phyloP scores from a whole-genome alignment of 2,113 vertebrate genomes.

The Saiga tatarica region DNA sequence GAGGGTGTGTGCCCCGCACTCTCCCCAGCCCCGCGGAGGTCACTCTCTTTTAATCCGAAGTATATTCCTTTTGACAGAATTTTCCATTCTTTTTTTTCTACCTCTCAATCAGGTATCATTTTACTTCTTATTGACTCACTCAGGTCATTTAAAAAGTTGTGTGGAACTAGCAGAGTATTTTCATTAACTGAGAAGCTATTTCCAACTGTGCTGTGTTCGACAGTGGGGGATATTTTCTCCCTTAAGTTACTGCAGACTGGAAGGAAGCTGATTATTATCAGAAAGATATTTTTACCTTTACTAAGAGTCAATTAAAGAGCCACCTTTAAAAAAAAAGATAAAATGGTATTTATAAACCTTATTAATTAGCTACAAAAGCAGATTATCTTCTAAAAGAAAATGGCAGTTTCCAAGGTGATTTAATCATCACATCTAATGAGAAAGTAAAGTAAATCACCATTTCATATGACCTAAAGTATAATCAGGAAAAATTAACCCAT shows the following conservation, averaged over 20 bases:
- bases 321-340: neutral
- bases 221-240: neutral
- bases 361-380: slow-evolving; percentile 61
- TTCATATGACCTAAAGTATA: slow-evolving; percentile 12
- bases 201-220: neutral
- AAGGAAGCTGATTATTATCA: slow-evolving; percentile 50
- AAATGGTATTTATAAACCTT: slow-evolving; percentile 54
- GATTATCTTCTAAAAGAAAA: slow-evolving; percentile 58
- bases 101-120: neutral
- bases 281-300: slow-evolving; percentile 45
- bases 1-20: no score
- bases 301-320: slow-evolving; percentile 31
- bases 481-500: slow-evolving; percentile 34
- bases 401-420: slow-evolving; percentile 28
- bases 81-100: neutral
- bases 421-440: slow-evolving; percentile 56
- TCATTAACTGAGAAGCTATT: neutral
- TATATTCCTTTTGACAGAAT: neutral
- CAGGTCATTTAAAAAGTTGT: slow-evolving; percentile 24
- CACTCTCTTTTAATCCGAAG: neutral
- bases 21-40: rapidly evolving
- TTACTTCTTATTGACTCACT: slow-evolving; percentile 9
- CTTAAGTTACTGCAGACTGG: neutral
- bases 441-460: slow-evolving; percentile 51
- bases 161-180: neutral